These are phyloP conservation scores for Aix galericulata DNA, from an alignment of 2,113 vertebrate species.

Conservation along the genomic window DNA sequence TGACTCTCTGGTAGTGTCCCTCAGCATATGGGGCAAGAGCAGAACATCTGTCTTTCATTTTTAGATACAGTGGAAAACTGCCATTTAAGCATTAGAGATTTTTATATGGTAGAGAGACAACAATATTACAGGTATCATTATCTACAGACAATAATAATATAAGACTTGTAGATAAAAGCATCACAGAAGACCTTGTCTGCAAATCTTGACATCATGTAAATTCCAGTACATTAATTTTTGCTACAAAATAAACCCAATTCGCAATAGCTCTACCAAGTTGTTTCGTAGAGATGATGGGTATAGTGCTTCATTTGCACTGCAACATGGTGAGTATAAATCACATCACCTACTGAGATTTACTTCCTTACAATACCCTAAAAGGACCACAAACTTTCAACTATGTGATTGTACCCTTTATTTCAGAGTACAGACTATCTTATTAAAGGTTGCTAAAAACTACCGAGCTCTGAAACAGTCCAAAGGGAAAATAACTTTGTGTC, in stretches of 20 bases:
- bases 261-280: background rate
- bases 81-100: background rate
- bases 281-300: background rate
- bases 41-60: background rate
- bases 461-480: background rate
- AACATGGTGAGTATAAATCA: background rate
- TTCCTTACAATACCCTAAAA: background rate
- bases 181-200: background rate
- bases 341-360: background rate
- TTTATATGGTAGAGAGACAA: background rate
- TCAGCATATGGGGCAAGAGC: background rate
- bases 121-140: background rate
- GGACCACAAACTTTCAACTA: background rate
- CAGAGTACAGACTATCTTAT: background rate
- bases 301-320: background rate
- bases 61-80: background rate
- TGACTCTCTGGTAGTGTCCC: background rate
- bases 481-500: background rate
- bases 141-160: background rate
- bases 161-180: background rate
- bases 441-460: background rate
- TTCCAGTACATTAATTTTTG: background rate
- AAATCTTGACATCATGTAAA: background rate
- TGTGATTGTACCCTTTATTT: background rate
- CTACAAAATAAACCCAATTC: background rate